Evolutionary conservation across 2,113 vertebrate genomes (phyloP).

Genomic region (Parus major): DNA sequence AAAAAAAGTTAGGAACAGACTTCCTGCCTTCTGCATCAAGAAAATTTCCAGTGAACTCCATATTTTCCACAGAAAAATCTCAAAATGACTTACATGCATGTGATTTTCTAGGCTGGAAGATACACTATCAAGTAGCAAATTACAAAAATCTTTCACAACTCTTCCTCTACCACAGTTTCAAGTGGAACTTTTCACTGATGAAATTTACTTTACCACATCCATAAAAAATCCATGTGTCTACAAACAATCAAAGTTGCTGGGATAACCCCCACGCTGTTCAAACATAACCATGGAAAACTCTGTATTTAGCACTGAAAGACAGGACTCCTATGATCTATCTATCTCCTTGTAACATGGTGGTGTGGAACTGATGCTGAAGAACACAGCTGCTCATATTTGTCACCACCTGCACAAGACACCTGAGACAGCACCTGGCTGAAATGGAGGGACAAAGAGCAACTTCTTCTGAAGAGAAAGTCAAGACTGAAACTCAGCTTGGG

Average conservation of each 20-base stretch:
- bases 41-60: neutral
- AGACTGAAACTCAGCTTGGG: neutral
- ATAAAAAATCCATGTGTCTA: neutral
- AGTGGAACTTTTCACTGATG: neutral
- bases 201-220: neutral
- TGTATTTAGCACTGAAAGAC: neutral
- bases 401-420: neutral
- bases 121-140: neutral
- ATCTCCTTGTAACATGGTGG: neutral
- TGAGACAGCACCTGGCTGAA: neutral
- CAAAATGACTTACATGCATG: fast-evolving
- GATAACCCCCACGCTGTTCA: neutral
- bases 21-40: neutral
- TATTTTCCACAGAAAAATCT: neutral
- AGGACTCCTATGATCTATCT: neutral
- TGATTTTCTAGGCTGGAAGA: neutral
- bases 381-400: neutral
- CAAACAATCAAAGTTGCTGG: neutral
- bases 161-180: neutral
- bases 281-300: neutral
- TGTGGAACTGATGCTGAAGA: neutral
- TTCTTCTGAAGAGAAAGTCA: neutral
- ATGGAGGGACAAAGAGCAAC: neutral
- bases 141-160: neutral
- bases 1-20: neutral